Evolutionary conservation across 2,888 invertebrate species (phyloP), one percentile per base, ranked within the genome.

Genomic region (Congeria kusceri): DNA sequence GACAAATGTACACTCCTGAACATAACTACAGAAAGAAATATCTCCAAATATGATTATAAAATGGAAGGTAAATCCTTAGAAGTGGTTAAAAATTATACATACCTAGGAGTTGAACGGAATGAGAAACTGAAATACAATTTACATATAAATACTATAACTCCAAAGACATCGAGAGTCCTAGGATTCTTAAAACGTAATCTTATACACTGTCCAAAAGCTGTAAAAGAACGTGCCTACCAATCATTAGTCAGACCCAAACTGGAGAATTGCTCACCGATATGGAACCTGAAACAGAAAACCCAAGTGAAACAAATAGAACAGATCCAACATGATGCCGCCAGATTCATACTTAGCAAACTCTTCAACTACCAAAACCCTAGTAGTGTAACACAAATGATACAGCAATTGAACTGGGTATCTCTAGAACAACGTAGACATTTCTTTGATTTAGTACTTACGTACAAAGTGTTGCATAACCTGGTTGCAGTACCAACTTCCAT

Each of bases 11-110:
- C 63, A 15, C 57, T 70, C 4, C 59, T 64, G 59, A 49, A 74
- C 11, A 59, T 78, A 15, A 15, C 65, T 66, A 69, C 69, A 46
- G 7, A 47, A 44, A 20, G 20, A n/a, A 23, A 29, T 3, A 77
- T 68, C n/a, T 53, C 32, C 46, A 23, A 15, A 44, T 29, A 49
- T 57, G 18, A 65, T 11, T 72, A 72, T 44, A 72, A 57, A 23
- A 73, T 73, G 66, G 49, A 62, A 74, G 62, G 67, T 27, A 63
- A 67, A 29, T n/a, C 56, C n/a, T 49, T 74, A 5, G 67, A 74
- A 29, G 67, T 67, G 23, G 74, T 62, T 15, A 39, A 67, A 53
- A 61, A 74, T 25, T 69, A 76, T 58, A 58, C 75, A 25, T 76
- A 69, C 15, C 39, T 65, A 29, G 75, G 68, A 29, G 67, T 67